Percentiles rank a stretch among this genome's conserved stretches.
Evolutionary conservation across 37 sponge, comb jelly and placozoan genomes (phyloP).

Genomic region (Lycopodina hypogea): DNA sequence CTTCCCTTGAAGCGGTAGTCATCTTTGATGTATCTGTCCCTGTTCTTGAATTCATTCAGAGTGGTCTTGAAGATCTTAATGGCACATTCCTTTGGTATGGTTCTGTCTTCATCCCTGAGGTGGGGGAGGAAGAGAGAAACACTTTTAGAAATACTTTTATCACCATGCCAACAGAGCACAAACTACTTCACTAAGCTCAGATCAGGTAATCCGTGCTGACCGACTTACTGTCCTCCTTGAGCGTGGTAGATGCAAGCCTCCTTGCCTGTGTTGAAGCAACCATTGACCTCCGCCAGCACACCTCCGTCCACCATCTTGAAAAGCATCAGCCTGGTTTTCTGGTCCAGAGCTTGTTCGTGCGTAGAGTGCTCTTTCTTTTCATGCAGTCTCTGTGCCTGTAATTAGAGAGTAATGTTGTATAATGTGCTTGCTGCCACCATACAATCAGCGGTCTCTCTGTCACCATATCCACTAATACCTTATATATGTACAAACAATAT

Average conservation of each 20-base stretch:
- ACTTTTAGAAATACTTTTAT: background rate
- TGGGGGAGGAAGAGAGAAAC: too few relatives aligned
- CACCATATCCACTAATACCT: too few relatives aligned
- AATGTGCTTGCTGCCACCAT: too few relatives aligned
- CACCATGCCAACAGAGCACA: background rate
- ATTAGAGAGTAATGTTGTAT: background rate
- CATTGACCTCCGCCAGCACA: conserved; percentile 76
- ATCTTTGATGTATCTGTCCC: conserved; percentile 90
- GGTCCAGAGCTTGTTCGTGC: conserved; percentile 83
- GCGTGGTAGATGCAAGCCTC: conserved; percentile 94
- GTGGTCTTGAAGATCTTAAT: conserved; percentile 97
- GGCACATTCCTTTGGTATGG: conserved; percentile 85
- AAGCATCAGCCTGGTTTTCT: conserved; percentile 82
- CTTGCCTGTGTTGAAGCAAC: conserved; percentile 91
- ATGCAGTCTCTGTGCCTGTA: conserved; percentile 52
- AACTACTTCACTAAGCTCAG: background rate
- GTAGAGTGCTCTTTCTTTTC: conserved; percentile 94
- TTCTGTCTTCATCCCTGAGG: conserved; percentile 39
- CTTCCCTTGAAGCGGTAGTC: conserved; percentile 83
- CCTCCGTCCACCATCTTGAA: conserved; percentile 91
- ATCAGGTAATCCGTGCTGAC: background rate
- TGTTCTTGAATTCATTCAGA: conserved; percentile 92
- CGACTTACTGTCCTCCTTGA: conserved; percentile 70
- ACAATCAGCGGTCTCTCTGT: too few relatives aligned
- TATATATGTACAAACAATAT: too few relatives aligned